These are phyloP conservation scores for Dynastes tityus DNA, from an alignment of 2,888 invertebrate genomes.

Conservation along the genomic window DNA sequence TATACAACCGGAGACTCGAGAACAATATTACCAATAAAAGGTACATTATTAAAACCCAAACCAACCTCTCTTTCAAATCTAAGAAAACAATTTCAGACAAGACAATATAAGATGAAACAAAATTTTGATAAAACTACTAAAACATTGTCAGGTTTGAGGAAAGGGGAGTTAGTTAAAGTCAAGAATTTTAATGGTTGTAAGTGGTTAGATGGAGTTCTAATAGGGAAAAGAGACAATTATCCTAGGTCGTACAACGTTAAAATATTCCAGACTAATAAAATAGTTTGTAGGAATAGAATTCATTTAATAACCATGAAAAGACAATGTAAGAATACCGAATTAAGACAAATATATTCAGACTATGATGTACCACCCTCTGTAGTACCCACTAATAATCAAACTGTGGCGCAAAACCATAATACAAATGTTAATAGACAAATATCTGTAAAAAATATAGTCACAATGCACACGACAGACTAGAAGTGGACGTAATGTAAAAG, in stretches of 20 bases:
- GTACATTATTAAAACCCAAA: slow-evolving; percentile 16
- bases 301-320: neutral
- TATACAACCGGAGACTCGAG: neutral
- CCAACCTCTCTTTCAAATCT: slow-evolving; percentile 1
- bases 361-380: neutral
- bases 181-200: slow-evolving; percentile 7
- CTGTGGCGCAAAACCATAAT: neutral
- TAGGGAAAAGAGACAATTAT: slow-evolving; percentile 6
- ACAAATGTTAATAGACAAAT: neutral
- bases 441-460: too few species aligned
- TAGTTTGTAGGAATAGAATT: neutral
- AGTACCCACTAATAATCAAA: neutral
- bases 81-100: neutral
- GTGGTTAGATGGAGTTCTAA: neutral
- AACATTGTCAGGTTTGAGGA: neutral
- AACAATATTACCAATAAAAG: slow-evolving; percentile 4
- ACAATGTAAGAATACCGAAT: neutral
- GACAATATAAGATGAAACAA: slow-evolving; percentile 21
- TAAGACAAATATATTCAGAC: neutral
- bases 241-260: neutral
- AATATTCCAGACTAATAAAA: slow-evolving; percentile 7
- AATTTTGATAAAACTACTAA: slow-evolving; percentile 14
- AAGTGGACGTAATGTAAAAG: neutral
- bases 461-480: neutral
- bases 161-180: neutral